These are phyloP conservation scores for Todus mexicanus DNA, from an alignment of 2,797 vertebrate species.

Conservation along the genomic window DNA sequence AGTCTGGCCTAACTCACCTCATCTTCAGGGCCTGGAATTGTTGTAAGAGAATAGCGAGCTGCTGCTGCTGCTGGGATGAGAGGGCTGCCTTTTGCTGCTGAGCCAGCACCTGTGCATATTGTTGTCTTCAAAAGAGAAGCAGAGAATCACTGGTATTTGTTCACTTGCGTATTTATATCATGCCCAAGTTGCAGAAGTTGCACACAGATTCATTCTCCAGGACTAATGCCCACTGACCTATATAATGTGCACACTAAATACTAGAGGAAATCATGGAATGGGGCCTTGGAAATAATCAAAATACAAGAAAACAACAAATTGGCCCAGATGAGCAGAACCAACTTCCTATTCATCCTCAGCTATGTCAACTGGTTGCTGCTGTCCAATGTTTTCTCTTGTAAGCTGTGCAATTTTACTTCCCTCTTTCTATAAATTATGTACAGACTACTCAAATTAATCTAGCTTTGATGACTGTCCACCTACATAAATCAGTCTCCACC, in stretches of 20 bases:
- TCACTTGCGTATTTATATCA: not conserved
- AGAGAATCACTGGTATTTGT: conserved; percentile 14
- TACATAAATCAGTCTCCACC: not conserved
- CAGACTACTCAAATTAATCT: not conserved
- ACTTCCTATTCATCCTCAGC: not conserved
- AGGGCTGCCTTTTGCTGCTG: conserved; percentile 94
- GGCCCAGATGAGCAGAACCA: not conserved
- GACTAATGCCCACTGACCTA: not conserved
- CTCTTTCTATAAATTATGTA: not conserved
- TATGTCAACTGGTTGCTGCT: not conserved
- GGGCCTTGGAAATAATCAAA: not conserved
- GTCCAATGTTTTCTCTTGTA: not conserved
- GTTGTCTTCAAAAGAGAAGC: conserved; percentile 83
- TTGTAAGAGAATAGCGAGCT: conserved; percentile 89
- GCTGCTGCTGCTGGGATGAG: conserved; percentile 94
- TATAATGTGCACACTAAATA: not conserved
- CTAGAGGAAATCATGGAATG: not conserved
- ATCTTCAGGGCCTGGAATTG: conserved; percentile 95
- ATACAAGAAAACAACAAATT: not conserved
- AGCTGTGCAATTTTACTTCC: not conserved
- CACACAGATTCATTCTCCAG: not conserved
- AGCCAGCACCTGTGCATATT: conserved; percentile 90
- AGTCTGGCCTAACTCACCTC: conserved; percentile 77
- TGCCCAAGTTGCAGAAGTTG: not conserved
- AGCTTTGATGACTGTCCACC: not conserved